Conservation (phyloP, 37 sponge, comb jelly and placozoan genomes). For the Bolinopsis microptera region DNA sequence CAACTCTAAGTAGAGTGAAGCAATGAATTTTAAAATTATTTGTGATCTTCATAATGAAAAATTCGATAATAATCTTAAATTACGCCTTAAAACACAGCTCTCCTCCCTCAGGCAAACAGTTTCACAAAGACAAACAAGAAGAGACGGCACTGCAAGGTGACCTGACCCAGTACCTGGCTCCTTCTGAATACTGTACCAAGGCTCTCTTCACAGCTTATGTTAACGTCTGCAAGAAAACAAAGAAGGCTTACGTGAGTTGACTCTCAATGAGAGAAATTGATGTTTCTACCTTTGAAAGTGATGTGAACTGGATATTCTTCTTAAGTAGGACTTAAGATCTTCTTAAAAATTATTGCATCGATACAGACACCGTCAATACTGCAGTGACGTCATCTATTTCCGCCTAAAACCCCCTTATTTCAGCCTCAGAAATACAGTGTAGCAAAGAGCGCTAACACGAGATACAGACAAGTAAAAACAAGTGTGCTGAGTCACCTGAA, state of each 20-base stretch:
- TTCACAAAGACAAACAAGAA: background rate
- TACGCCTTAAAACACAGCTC: too few relatives aligned
- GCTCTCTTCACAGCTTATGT: slow-evolving; percentile 4
- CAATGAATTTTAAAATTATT: too few relatives aligned
- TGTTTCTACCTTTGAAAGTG: background rate
- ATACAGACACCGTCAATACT: too few relatives aligned
- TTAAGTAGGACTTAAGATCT: background rate
- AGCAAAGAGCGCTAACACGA: background rate
- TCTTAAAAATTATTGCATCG: background rate
- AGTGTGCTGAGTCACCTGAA: background rate
- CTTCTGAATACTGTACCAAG: slow-evolving; percentile 38
- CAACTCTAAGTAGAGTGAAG: too few relatives aligned
- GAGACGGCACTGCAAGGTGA: background rate
- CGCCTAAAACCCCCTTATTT: too few relatives aligned
- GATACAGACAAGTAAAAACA: background rate
- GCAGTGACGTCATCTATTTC: too few relatives aligned
- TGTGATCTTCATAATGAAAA: too few relatives aligned
- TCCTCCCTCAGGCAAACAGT: slow-evolving; percentile 46
- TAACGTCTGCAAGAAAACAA: slow-evolving; percentile 30
- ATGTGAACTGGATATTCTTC: background rate
- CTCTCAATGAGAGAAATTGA: too few relatives aligned
- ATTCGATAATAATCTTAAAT: too few relatives aligned
- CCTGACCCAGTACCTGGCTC: background rate
- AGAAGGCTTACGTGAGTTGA: slow-evolving; percentile 50
- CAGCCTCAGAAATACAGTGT: slow-evolving; percentile 53